phyloP scores from a whole-genome alignment of 2,888 invertebrate genomes.

The Sesamia inferens region DNA sequence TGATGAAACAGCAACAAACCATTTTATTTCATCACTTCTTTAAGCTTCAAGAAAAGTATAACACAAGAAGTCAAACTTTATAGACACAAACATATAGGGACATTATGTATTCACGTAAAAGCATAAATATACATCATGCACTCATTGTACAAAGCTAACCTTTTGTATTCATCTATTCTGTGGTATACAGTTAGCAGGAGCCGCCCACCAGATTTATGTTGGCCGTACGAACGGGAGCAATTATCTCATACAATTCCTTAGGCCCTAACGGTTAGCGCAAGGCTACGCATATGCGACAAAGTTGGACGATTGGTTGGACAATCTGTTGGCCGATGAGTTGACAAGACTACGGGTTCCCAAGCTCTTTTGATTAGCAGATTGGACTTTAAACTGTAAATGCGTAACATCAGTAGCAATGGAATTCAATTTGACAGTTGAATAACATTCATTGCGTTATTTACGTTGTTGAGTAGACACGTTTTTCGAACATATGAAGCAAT shows the following conservation, averaged over 20 bases:
- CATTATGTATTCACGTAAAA: neutral
- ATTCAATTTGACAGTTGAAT: no score
- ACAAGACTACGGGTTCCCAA: neutral
- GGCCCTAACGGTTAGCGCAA: slow-evolving; percentile 49
- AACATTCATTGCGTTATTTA: no score
- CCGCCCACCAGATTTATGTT: slow-evolving; percentile 58
- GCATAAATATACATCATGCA: neutral
- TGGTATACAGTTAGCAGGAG: slow-evolving; percentile 17
- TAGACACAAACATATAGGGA: neutral
- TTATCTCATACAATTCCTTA: slow-evolving; percentile 58
- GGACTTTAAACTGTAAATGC: neutral
- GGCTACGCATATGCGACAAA: slow-evolving; percentile 54
- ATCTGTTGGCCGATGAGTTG: slow-evolving; percentile 28
- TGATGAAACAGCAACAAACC: no score
- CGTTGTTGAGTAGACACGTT: no score
- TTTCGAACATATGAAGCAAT: no score
- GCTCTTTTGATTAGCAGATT: neutral
- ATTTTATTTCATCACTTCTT: no score
- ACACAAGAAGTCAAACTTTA: neutral
- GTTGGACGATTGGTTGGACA: slow-evolving; percentile 16
- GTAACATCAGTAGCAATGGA: no score
- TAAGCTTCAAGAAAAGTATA: no score
- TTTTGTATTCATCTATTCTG: slow-evolving; percentile 9
- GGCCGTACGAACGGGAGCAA: slow-evolving; percentile 52
- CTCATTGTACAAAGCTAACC: neutral